Base-by-base conservation (phyloP, 1,140 invertebrate species). In the Caenorhabditis briggsae region DNA sequence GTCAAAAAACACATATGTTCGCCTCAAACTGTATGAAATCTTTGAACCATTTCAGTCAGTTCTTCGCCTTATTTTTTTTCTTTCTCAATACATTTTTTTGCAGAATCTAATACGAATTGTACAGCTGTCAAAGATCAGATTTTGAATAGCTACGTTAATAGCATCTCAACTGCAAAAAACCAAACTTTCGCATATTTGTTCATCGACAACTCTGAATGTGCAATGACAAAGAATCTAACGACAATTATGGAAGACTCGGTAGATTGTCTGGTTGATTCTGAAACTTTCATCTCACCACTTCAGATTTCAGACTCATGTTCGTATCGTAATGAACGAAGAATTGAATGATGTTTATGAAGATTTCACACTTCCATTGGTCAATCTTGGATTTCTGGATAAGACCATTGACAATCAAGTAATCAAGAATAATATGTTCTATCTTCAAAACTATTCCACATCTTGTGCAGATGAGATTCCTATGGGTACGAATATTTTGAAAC, bases 261-360 rank as follows among this genome's bases (percentile, higher is more conserved):
- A 78, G 70, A 50, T 78, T 23, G 33, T 3, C 11, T 18, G 18
- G 5, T 18, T 33, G 18, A 25, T 43, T 46, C 41, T 70, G 11
- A 33, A 70, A 43, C 25, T 33, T 64, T 64, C 23, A 70, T 43
- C 43, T 70, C 41, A 46, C 9, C 11, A 70, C 25, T 82, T 50
- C 56, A 43, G 56, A 20, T 58, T 82, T 82, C 85, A 86, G 85
- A 82, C 85, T 5, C 56, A 74, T 46, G 43, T 86, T 59, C 85
- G 85, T 20, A 23, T 86, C 14, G 74, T 86, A 33, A 46, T 70
- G 43, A 43, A 70, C 14, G 25, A 82, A 23, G 25, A n/a, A 8
- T 64, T 86, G 85, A 86, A 59, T 53, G 48, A 86, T 23, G 59
- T 74, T 43, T 86, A 86, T 43, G 59, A 82, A 20, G 41, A 48